Conservation (phyloP, 2,888 invertebrate genomes). For the Scrobipalpa costella region DNA sequence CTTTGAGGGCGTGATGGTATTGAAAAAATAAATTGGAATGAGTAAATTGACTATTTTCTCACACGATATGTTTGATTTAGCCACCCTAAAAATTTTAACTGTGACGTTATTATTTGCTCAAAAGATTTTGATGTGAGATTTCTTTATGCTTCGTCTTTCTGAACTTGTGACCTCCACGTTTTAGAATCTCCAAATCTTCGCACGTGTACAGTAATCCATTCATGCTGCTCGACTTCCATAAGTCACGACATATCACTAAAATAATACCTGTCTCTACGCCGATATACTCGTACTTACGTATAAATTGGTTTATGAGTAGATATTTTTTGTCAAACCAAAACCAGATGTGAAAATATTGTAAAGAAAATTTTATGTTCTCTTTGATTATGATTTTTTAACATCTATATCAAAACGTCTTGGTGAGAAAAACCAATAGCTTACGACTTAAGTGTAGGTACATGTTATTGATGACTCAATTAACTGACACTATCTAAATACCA, state of each 20-base stretch:
- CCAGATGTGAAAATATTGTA: too few species aligned
- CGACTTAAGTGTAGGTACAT: too few species aligned
- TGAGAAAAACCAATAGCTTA: too few species aligned
- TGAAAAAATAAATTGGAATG: constrained; percentile 14
- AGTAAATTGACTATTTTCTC: constrained; percentile 22
- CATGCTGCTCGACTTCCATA: not conserved
- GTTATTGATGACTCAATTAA: too few species aligned
- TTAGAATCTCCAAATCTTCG: not conserved
- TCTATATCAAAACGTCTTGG: too few species aligned
- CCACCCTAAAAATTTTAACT: not conserved
- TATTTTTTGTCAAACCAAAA: too few species aligned
- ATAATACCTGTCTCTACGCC: not conserved
- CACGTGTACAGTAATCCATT: not conserved
- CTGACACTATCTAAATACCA: too few species aligned
- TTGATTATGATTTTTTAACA: too few species aligned
- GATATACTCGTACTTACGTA: too few species aligned
- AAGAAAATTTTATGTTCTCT: too few species aligned
- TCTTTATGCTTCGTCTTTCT: not conserved
- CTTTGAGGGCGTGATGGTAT: constrained; percentile 11
- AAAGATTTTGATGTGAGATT: constrained; percentile 2
- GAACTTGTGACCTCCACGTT: not conserved
- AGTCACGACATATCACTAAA: not conserved
- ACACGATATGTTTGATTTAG: constrained; percentile 21
- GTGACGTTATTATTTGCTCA: not conserved
- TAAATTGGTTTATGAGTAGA: too few species aligned